Percentiles rank a stretch among this genome's conserved stretches.
Evolutionary conservation across 2,113 vertebrate genomes (phyloP).

Genomic region (Madoqua kirkii): DNA sequence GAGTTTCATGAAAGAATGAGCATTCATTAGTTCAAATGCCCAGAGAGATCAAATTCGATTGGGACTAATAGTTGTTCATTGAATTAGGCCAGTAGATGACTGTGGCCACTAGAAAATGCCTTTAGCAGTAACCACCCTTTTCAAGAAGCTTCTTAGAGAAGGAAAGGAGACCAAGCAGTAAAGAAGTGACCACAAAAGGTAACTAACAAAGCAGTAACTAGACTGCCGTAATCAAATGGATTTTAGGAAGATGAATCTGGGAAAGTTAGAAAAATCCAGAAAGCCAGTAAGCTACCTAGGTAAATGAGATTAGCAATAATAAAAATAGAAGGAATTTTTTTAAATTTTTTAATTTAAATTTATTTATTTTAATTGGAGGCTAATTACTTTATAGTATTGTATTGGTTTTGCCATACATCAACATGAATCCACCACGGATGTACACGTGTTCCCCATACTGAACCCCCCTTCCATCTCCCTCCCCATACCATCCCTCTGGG

Average conservation of each 20-base stretch:
- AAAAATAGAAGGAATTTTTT: not conserved
- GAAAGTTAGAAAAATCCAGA: not conserved
- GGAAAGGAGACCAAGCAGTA: not conserved
- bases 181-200: not conserved
- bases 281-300: not conserved
- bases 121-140: not conserved
- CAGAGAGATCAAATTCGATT: not conserved
- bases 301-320: conserved; percentile 4
- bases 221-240: not conserved
- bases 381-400: not conserved
- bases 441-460: too few relatives aligned
- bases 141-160: not conserved
- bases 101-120: not conserved
- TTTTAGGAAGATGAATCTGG: not conserved
- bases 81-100: not conserved
- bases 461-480: too few relatives aligned
- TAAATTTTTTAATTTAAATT: too few relatives aligned
- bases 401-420: not conserved
- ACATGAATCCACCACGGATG: too few relatives aligned
- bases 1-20: not conserved
- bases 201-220: not conserved
- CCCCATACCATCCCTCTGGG: too few relatives aligned
- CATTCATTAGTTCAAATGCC: not conserved
- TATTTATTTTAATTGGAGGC: not conserved
- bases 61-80: not conserved